Base-by-base conservation (phyloP, 2,797 vertebrate species). In the Chelonia mydas region DNA sequence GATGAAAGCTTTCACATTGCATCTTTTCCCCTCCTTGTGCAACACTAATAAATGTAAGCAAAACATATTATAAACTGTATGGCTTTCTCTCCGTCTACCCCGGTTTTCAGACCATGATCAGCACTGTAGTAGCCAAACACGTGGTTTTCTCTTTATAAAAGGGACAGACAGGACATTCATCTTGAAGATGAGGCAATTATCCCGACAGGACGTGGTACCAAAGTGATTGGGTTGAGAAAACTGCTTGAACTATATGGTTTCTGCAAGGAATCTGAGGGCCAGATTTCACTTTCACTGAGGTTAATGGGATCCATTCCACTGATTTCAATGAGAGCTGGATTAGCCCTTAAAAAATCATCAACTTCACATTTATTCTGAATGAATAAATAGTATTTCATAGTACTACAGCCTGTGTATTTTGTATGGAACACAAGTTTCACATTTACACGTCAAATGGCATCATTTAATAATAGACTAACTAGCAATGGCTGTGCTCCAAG, bases 381-480 rank as follows among this genome's bases (percentile, higher is more conserved):
- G 78, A 57, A 82, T 77, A 88, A 59, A 80, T 80, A 85, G 80
- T 88, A 74, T 57, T 68, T 8, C 78, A 81, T 87, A 16, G 11
- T 50, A 83, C 53, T 1, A 31, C 5, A 27, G 72, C 13, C 5
- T 59, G 3, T 76, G 25, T 11, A 7, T 25, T 95, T 84, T 83
- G 15, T 87, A 25, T 31, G 92, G 68, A 86, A 74, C 15, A 25
- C 27, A 45, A 84, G 1, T 84, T 96, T 53, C 19, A 21, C 16
- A 55, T 90, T 88, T 87, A 74, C 47, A 72, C 74, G 21, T 51
- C 53, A 57, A 83, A 33, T 25, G 76, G 37, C 7, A 23, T 27
- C 31, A 76, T 88, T 92, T 95, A 21, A 83, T 47, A 25, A 82
- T 45, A 80, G 9, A 49, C 4, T 86, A 77, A 92, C 23, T 84